Evolutionary conservation across 2,888 invertebrate species (phyloP), one percentile per base, ranked within the genome.

Genomic region (Rhyacophila evoluta): DNA sequence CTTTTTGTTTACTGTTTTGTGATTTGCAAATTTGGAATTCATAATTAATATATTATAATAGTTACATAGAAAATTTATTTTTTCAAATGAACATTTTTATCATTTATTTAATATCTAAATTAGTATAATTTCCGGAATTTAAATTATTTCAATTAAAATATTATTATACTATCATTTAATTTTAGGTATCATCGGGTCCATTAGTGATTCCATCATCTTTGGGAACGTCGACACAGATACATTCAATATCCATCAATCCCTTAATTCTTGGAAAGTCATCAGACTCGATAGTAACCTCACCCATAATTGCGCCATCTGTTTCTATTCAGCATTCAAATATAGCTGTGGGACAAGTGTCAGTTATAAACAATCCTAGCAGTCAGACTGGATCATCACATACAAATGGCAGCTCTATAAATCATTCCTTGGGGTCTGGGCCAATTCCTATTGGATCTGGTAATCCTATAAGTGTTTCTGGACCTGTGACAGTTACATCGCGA

Each of bases 401-500:
- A 75, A 85, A 11, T 76, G 85, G 81, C 8, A 81, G 78, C 41
- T 75, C 80, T 5, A n/a, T 77, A 6, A 10, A 84, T 80, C 75
- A 83, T 81, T 28, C 84, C 78, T 29, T 82, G 37, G 83, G 79
- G 73, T 82, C 82, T 8, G 73, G 78, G 12, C 78, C 82, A 15
- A 82, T 81, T 11, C 72, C 71, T 6, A 72, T 81, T 28, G 68
- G 82, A 6, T 77, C 85, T 25, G 74, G 72, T 29, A 83, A 87
- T 73, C 85, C 86, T 83, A 90, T 91, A 15, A 89, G 90, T 79
- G 88, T 92, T 36, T 90, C 91, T 5, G 92, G 92, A 0, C 92
- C 93, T 5, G 92, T 92, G 11, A 90, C 92, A 19, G 93, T 93
- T 41, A 91, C 93, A 37, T 89, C 91, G 37, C 88, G 92, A 1